Evolutionary conservation across 2,888 invertebrate genomes (phyloP), one percentile per base, ranked within the genome.

Genomic region (Leucania comma): DNA sequence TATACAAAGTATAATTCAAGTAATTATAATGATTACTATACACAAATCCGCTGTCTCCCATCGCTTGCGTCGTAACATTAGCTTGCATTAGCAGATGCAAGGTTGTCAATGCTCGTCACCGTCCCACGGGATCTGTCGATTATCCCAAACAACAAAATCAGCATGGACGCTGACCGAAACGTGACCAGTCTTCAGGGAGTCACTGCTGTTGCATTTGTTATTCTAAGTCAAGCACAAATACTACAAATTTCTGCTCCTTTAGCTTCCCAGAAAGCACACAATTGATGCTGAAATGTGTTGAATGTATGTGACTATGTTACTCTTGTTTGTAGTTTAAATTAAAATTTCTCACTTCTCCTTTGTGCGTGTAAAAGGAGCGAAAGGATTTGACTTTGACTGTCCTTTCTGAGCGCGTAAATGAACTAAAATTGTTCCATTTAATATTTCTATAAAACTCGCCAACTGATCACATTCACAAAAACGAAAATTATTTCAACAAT

Each of bases 121-220:
- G 38, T 38, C 38, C 14, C 38, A 14, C 38, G 14, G 38, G 38
- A 38, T 38, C 38, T 38, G 38, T 38, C 14, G 38, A 38, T 38
- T 14, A 38, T 38, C 38, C 38, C 14, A 14, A 38, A 38, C 38
- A 38, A 38, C 14, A 38, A 38, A 14, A 38, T 38, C 73, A 57
- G 62, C 51, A 14, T 17, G 62, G 46, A 46, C 20, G 20, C 78
- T 79, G 78, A 70, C 76, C 72, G 72, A 81, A 88, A 38, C 89
- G 90, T 90, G 89, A 87, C 83, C 78, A 68, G 71, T 72, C 72
- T 69, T 76, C 69, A 38, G 38, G 38, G 38, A 38, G 38, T 14
- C 82, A 72, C 72, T 71, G 72, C 80, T 67, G 72, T 87, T 83
- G 83, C 89, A 88, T 90, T 92, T 94, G 92, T 93, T 93, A 89